Evolutionary conservation across 2,888 invertebrate genomes (phyloP).

Genomic region (Nasonia oneida): DNA sequence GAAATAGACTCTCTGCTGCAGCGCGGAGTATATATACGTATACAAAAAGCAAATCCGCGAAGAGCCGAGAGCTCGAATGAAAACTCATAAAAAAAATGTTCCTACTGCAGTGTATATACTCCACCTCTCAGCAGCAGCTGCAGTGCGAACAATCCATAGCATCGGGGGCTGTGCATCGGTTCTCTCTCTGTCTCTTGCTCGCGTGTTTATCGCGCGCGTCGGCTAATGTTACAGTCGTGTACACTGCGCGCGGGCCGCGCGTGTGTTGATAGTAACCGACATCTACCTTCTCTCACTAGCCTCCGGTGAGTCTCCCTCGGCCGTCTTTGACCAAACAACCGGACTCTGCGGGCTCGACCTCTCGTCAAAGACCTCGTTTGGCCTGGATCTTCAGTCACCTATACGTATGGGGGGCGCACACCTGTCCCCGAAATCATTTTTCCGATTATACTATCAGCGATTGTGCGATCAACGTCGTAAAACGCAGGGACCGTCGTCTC

Average conservation of each 20-base stretch:
- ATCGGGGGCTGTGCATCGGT: not conserved
- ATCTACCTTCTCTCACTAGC: not conserved
- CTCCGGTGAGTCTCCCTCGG: slow-evolving; percentile 60
- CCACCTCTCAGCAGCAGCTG: slow-evolving; percentile 10
- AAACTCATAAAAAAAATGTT: slow-evolving; percentile 69
- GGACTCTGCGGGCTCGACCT: slow-evolving; percentile 50
- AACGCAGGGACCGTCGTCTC: slow-evolving; percentile 2
- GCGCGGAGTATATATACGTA: not conserved
- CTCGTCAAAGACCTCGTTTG: slow-evolving; percentile 55
- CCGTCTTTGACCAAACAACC: slow-evolving; percentile 70
- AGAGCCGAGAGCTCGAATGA: slow-evolving; percentile 60
- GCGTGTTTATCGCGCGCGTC: slow-evolving; percentile 68
- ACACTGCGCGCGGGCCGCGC: slow-evolving; percentile 61
- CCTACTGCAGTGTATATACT: slow-evolving; percentile 52
- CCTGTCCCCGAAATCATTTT: not conserved
- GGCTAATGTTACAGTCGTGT: slow-evolving; percentile 71
- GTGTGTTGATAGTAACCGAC: slow-evolving; percentile 69
- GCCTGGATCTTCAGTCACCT: not conserved
- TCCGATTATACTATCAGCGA: no score
- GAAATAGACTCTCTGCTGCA: not conserved
- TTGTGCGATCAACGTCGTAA: not conserved
- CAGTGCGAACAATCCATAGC: slow-evolving; percentile 20
- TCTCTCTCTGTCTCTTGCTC: slow-evolving; percentile 49
- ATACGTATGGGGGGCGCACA: not conserved
- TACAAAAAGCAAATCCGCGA: not conserved